phyloP scores from a whole-genome alignment of 2,888 invertebrate species.

The Pandemis heparana region DNA sequence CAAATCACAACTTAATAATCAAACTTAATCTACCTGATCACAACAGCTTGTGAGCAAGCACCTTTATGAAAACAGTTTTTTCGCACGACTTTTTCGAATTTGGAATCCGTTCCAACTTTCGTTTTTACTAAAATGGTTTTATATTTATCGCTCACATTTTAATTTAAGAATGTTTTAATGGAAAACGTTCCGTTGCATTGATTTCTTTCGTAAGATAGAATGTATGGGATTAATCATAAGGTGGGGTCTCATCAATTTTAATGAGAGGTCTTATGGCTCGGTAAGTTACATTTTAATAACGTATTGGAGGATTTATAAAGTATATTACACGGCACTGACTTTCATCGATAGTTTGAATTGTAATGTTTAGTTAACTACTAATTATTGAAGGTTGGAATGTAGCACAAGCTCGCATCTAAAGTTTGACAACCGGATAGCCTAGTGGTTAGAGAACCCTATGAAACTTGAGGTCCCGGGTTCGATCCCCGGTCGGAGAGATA shows the following conservation, averaged over 20 bases:
- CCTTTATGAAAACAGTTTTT: slow-evolving; percentile 30
- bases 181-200: slow-evolving; percentile 44
- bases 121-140: slow-evolving; percentile 53
- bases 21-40: not conserved
- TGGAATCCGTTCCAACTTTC: slow-evolving; percentile 47
- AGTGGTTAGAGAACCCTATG: no score
- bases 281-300: slow-evolving; percentile 36
- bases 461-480: no score
- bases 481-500: no score
- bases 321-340: slow-evolving; percentile 32
- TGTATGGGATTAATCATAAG: slow-evolving; percentile 53
- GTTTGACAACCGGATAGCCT: no score
- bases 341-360: slow-evolving; percentile 23
- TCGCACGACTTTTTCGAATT: slow-evolving; percentile 31
- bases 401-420: not conserved
- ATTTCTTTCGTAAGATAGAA: slow-evolving; percentile 61
- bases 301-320: slow-evolving; percentile 27
- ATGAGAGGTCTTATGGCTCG: slow-evolving; percentile 50
- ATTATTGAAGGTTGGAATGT: slow-evolving; percentile 7
- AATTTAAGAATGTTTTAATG: slow-evolving; percentile 44
- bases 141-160: slow-evolving; percentile 49
- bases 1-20: not conserved
- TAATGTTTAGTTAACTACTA: slow-evolving; percentile 32
- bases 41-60: not conserved
- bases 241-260: slow-evolving; percentile 66